These are phyloP conservation scores for Papilio glaucus DNA, from an alignment of 1,140 invertebrate species.

Conservation along the genomic window DNA sequence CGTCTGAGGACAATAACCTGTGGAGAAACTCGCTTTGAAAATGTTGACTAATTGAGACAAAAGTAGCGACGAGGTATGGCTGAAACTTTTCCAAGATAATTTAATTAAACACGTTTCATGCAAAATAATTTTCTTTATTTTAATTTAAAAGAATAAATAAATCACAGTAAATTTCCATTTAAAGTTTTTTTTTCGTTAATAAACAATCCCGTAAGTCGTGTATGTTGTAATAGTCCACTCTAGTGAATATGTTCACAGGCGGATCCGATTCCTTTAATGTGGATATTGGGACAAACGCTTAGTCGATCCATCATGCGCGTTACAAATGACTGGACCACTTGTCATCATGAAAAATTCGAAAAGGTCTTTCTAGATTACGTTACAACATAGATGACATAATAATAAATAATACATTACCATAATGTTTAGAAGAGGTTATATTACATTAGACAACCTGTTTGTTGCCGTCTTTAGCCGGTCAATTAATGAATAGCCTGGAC, in stretches of 20 bases:
- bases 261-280: background rate
- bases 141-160: background rate
- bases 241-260: no score
- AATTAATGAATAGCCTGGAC: no score
- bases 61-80: conserved; percentile 32
- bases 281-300: conserved; percentile 7
- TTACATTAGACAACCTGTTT: no score
- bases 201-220: background rate
- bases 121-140: conserved; percentile 7
- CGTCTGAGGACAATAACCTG: conserved; percentile 40
- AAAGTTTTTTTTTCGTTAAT: background rate
- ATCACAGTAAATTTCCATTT: background rate
- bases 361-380: no score
- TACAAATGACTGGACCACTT: conserved; percentile 5
- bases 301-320: conserved; percentile 3
- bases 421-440: no score
- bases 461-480: no score
- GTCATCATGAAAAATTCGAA: no score
- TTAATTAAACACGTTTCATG: conserved; percentile 22
- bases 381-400: no score
- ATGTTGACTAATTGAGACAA: conserved; percentile 37
- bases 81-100: conserved; percentile 30
- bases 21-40: conserved; percentile 36
- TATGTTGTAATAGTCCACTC: no score
- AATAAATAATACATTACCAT: no score